Percentiles rank a stretch among this genome's conserved stretches.
phyloP scores from a whole-genome alignment of 2,113 vertebrate species.

The Tiliqua scincoides region DNA sequence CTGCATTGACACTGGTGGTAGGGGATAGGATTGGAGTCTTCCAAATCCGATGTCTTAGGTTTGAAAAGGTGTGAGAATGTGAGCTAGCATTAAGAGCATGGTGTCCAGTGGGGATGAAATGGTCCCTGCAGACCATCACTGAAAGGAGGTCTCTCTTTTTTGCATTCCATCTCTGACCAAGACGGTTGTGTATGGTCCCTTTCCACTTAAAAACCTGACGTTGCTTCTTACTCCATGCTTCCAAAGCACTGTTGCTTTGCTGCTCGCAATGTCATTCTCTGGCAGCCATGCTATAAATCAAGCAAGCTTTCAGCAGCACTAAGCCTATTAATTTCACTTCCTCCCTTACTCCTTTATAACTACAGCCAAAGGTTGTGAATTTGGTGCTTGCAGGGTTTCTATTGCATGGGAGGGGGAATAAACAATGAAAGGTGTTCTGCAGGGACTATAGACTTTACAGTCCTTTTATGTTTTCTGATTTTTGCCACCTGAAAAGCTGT shows the following conservation, averaged over 20 bases:
- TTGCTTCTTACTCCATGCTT: background rate
- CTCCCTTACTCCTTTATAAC: accelerated
- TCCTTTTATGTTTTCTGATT: constrained; percentile 65
- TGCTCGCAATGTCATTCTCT: constrained; percentile 2
- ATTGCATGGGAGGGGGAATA: background rate
- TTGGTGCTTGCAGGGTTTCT: background rate
- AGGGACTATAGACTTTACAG: constrained; percentile 40
- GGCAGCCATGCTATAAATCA: constrained; percentile 6
- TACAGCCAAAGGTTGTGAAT: background rate
- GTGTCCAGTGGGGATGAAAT: background rate
- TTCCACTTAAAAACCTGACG: background rate
- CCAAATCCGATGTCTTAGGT: background rate
- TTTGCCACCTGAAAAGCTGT: constrained; percentile 71
- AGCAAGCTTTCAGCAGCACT: constrained; percentile 1
- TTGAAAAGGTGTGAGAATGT: background rate
- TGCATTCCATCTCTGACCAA: background rate
- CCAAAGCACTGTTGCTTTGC: background rate
- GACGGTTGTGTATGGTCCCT: background rate
- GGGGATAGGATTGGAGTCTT: background rate
- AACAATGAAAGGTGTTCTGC: constrained; percentile 44
- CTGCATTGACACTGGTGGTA: no score
- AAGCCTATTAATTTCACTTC: constrained; percentile 4
- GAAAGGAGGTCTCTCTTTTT: background rate
- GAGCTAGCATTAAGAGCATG: background rate
- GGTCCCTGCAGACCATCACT: background rate